Conservation (phyloP, 35 echinoderm and acorn worm genomes). For the Strongylocentrotus purpuratus region DNA sequence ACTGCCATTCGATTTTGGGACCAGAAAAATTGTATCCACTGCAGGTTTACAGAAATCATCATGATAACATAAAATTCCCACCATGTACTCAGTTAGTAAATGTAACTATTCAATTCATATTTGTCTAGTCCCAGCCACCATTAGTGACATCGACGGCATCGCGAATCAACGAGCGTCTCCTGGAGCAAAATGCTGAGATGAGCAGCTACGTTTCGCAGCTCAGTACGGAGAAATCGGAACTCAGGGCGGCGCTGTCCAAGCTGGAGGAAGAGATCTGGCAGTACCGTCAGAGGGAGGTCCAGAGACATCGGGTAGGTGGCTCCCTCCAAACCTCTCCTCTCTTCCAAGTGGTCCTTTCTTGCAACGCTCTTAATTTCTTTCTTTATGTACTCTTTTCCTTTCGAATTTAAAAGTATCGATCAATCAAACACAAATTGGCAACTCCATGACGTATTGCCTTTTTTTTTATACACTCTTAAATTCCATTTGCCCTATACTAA, state of each 20-base stretch:
- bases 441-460: too few relatives aligned
- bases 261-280: conserved; percentile 94
- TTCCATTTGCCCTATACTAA: too few relatives aligned
- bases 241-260: conserved; percentile 70
- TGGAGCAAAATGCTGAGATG: conserved; percentile 91
- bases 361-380: neutral
- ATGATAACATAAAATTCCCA: too few relatives aligned
- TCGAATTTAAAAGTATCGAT: too few relatives aligned
- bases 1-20: too few relatives aligned
- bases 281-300: conserved; percentile 66
- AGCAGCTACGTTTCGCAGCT: conserved; percentile 83
- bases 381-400: neutral
- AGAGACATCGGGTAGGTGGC: conserved; percentile 50
- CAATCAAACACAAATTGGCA: too few relatives aligned
- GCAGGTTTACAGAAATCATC: too few relatives aligned
- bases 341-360: neutral
- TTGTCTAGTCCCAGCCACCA: conserved; percentile 45
- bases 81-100: neutral
- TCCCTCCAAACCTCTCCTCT: neutral
- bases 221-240: conserved; percentile 87
- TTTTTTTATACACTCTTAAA: too few relatives aligned
- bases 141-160: conserved; percentile 64
- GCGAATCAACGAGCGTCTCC: conserved; percentile 76
- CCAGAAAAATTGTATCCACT: too few relatives aligned
- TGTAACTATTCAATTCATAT: neutral